phyloP scores from a whole-genome alignment of 2,113 vertebrate species.

The Hypocryptadius cinnamomeus region DNA sequence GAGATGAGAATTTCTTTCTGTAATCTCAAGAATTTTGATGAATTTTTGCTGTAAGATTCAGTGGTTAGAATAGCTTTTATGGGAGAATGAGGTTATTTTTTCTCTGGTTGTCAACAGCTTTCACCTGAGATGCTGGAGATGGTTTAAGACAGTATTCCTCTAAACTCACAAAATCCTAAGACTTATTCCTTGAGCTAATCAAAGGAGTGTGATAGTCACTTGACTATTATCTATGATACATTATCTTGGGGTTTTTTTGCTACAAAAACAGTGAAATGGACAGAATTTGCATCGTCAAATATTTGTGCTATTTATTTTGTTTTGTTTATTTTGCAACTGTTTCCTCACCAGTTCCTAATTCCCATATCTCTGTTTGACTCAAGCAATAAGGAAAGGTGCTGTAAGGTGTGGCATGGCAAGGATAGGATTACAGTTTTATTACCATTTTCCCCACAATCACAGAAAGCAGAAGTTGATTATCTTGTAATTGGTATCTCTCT shows the following conservation, averaged over 20 bases:
- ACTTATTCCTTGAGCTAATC: neutral
- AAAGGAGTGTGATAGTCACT: neutral
- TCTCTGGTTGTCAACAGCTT: neutral
- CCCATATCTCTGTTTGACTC: neutral
- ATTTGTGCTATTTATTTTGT: neutral
- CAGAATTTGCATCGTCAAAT: neutral
- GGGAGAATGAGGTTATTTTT: neutral
- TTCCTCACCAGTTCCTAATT: neutral
- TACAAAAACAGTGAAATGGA: neutral
- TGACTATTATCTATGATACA: neutral
- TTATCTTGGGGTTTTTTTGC: neutral
- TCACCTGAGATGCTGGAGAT: neutral
- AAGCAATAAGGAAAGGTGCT: neutral
- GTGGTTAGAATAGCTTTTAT: neutral
- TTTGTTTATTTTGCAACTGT: neutral
- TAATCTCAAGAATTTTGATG: neutral
- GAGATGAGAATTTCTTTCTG: neutral
- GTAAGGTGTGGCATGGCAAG: neutral
- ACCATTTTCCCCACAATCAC: neutral
- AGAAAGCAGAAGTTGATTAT: constrained; percentile 18
- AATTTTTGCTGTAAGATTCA: neutral
- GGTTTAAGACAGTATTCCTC: neutral
- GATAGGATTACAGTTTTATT: neutral
- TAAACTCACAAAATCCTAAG: neutral
- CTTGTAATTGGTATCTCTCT: constrained; percentile 35